These are phyloP conservation scores for Pegoplata infirma DNA, from an alignment of 2,888 invertebrate species.

Conservation along the genomic window DNA sequence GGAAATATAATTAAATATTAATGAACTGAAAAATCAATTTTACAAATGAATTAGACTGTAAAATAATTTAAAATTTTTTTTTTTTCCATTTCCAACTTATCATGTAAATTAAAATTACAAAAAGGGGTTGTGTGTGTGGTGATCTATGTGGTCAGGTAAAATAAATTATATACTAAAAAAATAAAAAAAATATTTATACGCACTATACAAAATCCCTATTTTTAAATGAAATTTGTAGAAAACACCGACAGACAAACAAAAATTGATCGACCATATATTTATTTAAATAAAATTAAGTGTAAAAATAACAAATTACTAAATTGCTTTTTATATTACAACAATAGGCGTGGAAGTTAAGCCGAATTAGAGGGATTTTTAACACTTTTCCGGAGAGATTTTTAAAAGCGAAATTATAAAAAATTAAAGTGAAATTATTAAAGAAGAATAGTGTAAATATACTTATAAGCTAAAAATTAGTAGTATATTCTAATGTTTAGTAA, in stretches of 20 bases:
- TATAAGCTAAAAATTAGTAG: too few relatives aligned
- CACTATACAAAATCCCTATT: not conserved
- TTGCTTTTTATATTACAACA: not conserved
- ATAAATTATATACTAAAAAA: not conserved
- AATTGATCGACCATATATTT: not conserved
- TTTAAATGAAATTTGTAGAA: not conserved
- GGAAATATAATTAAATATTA: slow-evolving; percentile 42
- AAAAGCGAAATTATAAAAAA: too few relatives aligned
- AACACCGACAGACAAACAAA: not conserved
- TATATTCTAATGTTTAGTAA: too few relatives aligned
- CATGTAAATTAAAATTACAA: not conserved
- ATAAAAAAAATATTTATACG: too few relatives aligned
- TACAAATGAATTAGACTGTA: slow-evolving; percentile 28
- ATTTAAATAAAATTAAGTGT: not conserved
- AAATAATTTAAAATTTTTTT: slow-evolving; percentile 15
- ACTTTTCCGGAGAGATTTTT: too few relatives aligned
- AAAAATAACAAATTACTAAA: not conserved
- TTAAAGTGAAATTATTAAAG: too few relatives aligned
- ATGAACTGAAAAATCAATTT: slow-evolving; percentile 53
- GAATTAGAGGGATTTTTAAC: too few relatives aligned
- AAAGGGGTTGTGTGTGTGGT: not conserved
- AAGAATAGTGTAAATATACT: too few relatives aligned
- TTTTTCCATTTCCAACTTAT: not conserved
- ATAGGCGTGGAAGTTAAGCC: too few relatives aligned
- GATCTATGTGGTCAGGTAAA: not conserved